Evolutionary conservation across 2,888 invertebrate species (phyloP).

Genomic region (Drosophila yooni): DNA sequence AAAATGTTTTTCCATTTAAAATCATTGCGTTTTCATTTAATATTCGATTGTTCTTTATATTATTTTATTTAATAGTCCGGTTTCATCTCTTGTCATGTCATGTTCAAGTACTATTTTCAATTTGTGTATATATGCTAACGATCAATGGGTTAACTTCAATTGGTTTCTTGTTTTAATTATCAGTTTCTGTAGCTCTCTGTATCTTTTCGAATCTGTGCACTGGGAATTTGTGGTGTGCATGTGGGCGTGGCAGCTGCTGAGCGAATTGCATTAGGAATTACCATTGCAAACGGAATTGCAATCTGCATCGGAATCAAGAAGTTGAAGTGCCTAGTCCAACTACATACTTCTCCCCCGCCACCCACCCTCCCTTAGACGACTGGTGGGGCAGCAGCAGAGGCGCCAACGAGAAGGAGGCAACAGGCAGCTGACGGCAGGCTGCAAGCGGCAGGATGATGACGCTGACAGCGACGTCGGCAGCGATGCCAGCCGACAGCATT

Average conservation of each 20-base stretch:
- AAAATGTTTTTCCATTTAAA: neutral
- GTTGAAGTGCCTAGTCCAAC: conserved; percentile 36
- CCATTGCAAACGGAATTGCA: conserved; percentile 40
- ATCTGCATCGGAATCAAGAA: conserved; percentile 50
- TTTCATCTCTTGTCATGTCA: neutral
- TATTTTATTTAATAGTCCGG: neutral
- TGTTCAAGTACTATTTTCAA: neutral
- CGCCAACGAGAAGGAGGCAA: conserved; percentile 4
- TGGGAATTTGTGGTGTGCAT: conserved; percentile 9
- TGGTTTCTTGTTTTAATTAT: conserved; percentile 51
- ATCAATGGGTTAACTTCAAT: conserved; percentile 30
- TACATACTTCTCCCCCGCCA: neutral
- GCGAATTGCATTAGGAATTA: conserved; percentile 53
- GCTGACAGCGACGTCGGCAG: conserved; percentile 32
- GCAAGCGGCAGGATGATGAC: conserved; percentile 38
- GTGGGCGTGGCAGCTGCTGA: conserved; percentile 40
- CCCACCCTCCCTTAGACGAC: neutral
- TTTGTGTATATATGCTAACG: neutral
- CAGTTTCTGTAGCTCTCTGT: conserved; percentile 12
- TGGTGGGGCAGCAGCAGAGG: conserved; percentile 10
- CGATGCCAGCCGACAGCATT: conserved; percentile 45
- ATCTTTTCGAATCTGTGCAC: conserved; percentile 22
- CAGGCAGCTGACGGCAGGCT: neutral
- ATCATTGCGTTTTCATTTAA: neutral
- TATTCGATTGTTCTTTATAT: neutral